Conservation (phyloP, 2,888 invertebrate species). For the Yponomeuta sedellus region DNA sequence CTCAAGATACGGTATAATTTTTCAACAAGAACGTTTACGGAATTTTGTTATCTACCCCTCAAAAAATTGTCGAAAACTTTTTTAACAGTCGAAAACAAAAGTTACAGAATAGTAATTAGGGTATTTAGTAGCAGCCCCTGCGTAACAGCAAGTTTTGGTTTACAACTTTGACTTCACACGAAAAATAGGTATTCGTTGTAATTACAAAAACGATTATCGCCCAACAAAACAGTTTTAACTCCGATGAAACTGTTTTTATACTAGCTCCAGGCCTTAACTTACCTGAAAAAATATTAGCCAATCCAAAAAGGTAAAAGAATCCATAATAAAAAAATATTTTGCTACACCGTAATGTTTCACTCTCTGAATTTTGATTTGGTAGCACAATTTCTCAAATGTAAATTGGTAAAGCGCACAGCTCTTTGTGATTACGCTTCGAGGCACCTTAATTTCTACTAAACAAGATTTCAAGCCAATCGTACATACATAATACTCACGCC, state of each 20-base stretch:
- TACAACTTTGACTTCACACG: background rate
- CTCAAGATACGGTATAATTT: background rate
- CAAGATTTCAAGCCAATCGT: no score
- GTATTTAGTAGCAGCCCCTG: background rate
- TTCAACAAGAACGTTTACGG: background rate
- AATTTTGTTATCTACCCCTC: background rate
- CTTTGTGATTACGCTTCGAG: no score
- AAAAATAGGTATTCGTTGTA: slow-evolving; percentile 1
- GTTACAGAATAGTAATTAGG: background rate
- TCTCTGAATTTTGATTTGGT: no score
- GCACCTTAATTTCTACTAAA: no score
- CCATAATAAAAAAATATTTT: no score
- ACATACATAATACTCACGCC: no score
- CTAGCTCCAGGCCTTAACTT: background rate
- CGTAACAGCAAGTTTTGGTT: background rate
- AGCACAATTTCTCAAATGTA: no score
- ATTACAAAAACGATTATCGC: background rate
- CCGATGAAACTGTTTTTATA: background rate
- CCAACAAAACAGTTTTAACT: background rate
- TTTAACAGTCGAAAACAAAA: background rate
- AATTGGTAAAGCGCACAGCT: no score
- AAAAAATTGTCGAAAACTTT: background rate
- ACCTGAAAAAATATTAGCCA: no score
- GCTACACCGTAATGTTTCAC: no score
- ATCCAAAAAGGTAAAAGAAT: no score